These are phyloP conservation scores for Heterohyrax brucei DNA, from an alignment of 2,797 vertebrate species.

Conservation along the genomic window DNA sequence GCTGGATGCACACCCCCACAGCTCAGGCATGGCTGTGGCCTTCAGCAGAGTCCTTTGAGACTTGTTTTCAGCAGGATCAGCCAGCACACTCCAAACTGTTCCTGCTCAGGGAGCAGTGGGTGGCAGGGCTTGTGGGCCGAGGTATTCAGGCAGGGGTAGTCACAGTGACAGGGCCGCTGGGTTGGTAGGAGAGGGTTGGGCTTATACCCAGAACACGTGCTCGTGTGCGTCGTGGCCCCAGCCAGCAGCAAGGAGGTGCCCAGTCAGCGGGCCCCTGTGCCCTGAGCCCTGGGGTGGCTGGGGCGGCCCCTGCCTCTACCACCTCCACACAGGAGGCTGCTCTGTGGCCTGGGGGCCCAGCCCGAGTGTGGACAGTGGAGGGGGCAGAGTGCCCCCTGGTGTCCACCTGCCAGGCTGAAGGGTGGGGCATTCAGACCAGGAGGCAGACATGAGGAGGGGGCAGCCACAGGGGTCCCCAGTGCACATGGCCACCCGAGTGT, in stretches of 20 bases:
- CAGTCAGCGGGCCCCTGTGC: too few species aligned
- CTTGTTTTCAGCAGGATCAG: neutral
- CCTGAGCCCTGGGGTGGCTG: rapidly evolving
- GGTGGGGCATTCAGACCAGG: rapidly evolving
- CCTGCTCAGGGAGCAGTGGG: neutral
- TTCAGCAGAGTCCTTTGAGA: neutral
- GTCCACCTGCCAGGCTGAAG: neutral
- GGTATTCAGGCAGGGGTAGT: neutral
- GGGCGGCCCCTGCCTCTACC: neutral
- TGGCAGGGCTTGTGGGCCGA: neutral
- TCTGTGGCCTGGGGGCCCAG: neutral
- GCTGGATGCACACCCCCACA: neutral
- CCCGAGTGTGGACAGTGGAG: neutral
- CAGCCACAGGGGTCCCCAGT: rapidly evolving
- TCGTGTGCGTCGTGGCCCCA: neutral
- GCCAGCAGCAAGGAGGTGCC: neutral
- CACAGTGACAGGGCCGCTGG: neutral
- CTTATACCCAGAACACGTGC: neutral
- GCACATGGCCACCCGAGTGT: neutral
- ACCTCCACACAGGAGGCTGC: too few species aligned
- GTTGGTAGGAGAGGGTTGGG: neutral
- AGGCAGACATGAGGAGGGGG: rapidly evolving
- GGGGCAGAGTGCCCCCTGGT: neutral
- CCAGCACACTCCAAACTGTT: neutral
- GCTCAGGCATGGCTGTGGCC: neutral